Conservation (phyloP, 1,140 invertebrate genomes). For the Calephelis virginiensis region DNA sequence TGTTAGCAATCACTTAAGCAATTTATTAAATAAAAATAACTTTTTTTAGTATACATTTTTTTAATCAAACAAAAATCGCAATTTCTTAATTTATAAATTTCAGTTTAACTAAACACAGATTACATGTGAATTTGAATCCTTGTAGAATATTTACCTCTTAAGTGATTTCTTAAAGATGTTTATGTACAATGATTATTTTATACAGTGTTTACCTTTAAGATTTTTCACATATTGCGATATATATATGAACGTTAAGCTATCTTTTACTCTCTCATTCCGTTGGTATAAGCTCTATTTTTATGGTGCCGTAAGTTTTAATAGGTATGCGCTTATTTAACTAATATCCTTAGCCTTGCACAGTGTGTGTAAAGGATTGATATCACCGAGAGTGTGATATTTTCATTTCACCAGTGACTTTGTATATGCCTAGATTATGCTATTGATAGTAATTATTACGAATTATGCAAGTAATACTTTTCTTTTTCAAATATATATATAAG, state of each 20-base stretch:
- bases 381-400: not conserved
- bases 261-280: conserved; percentile 64
- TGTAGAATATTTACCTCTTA: not conserved
- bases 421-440: not conserved
- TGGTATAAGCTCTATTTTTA: conserved; percentile 28
- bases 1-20: conserved; percentile 25
- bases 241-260: conserved; percentile 50
- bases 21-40: no score
- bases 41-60: no score
- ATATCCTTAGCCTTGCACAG: not conserved
- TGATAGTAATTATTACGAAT: no score
- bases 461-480: no score
- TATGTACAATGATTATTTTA: conserved; percentile 53
- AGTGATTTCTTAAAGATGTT: conserved; percentile 39
- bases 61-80: no score
- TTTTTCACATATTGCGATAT: conserved; percentile 40
- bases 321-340: not conserved
- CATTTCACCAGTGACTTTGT: conserved; percentile 1
- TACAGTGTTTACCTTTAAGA: conserved; percentile 51
- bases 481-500: no score
- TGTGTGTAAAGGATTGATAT: not conserved
- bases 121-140: not conserved
- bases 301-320: conserved; percentile 25
- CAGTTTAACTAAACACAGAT: no score
- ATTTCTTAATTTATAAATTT: no score